These are phyloP conservation scores for Athalia circularis DNA, from an alignment of 2,888 invertebrate genomes.

Conservation along the genomic window DNA sequence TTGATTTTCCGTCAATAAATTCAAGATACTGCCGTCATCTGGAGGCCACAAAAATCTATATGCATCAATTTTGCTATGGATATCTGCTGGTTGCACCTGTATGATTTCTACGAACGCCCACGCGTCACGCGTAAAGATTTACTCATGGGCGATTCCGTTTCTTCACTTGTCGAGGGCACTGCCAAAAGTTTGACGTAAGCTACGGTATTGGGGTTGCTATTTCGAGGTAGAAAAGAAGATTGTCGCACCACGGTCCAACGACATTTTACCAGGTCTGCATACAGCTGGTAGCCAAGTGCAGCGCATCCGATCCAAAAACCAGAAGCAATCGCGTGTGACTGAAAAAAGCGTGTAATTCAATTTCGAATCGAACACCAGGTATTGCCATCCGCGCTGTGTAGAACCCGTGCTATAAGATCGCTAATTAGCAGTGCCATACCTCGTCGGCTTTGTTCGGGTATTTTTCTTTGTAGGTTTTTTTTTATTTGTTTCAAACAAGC, in stretches of 20 bases:
- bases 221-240: constrained; percentile 59
- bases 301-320: constrained; percentile 26
- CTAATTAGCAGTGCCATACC: not conserved
- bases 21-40: no score
- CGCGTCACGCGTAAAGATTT: constrained; percentile 34
- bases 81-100: not conserved
- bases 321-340: not conserved
- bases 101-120: not conserved
- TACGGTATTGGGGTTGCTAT: constrained; percentile 63
- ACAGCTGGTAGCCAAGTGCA: constrained; percentile 20
- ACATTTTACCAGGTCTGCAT: constrained; percentile 49
- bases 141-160: constrained; percentile 49
- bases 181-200: constrained; percentile 63
- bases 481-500: not conserved
- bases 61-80: no score
- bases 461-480: constrained; percentile 11
- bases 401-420: not conserved
- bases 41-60: no score
- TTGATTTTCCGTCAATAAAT: no score
- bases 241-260: constrained; percentile 47
- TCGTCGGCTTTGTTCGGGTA: no score
- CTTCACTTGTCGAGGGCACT: constrained; percentile 47
- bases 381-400: not conserved
- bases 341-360: no score
- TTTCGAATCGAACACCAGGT: no score